Base-by-base conservation (phyloP, 2,888 invertebrate species). In the Philopedon plagiatum region DNA sequence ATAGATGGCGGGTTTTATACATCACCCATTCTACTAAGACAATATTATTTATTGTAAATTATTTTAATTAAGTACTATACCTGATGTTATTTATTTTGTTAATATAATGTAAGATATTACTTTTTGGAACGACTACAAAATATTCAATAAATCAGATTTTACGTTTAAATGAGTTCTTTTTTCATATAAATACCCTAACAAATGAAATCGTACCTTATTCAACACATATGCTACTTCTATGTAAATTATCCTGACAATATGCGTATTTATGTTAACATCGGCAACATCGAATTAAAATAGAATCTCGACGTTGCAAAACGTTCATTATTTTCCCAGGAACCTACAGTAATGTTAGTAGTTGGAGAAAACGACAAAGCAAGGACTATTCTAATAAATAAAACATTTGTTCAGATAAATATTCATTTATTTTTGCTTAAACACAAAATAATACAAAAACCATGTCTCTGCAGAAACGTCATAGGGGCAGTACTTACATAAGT, bases 1-100 rank as follows among this genome's bases (percentile, higher is more conserved):
- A 32, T 61, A 61, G 15, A 46, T 29, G 56, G n/a, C 21, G 19
- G 41, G 5, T 41, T n/a, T 29, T 18, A 26, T 58, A 60, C 51
- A 68, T 71, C 60, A 56, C 71, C n/a, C 66, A 62, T 66, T 66
- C 66, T 34, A 49, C 37, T 56, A 66, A 71, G 71, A 65, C 66
- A 66, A 71, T 71, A 71, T 71, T 66, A 71, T 71, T 71, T 71
- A 71, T 71, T 71, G 66, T 71, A 71, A 66, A 51, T 68, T 67
- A 67, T 67, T 61, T 61, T 54, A 68, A 29, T 68, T 68, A 26
- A 37, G 37, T n/a, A n/a, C 13, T 61, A 61, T 68, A 51, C 49
- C 54, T 37, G 54, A 68, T 29, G 54, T 60, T 71, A 71, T 71
- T 71, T 66, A 64, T 57, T 57, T 65, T 44, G 66, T 32, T 37